Evolutionary conservation across 2,113 vertebrate genomes (phyloP), one percentile per base, ranked within the genome.

Genomic region (Atherinomorus stipes): DNA sequence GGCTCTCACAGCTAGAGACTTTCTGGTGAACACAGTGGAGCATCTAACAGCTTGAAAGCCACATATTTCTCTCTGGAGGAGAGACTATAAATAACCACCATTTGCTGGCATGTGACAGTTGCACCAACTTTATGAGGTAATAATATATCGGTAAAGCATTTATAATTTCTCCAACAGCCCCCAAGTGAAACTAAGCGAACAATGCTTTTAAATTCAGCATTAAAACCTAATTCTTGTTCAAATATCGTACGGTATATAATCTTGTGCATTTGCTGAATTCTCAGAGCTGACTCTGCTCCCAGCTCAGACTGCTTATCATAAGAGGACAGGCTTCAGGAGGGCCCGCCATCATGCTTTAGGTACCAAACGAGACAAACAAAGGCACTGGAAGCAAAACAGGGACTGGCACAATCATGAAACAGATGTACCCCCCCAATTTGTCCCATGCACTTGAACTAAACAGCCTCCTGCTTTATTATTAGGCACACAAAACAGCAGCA

Each of bases 351-450:
- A 85, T 66, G 62, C 83, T 90, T 78, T 83, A 76, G 74, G 74
- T 76, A 85, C 66, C 49, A 75, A 88, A 85, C 84, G 74, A 90
- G 70, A 71, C 80, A 85, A 80, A 86, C 74, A 74, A 85, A 85
- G 62, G 63, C 52, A 71, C 51, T 7, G 65, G 51, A 52, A 72
- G 68, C 31, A 64, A 71, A 78, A 64, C 16, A 31, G 64, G 52
- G 45, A 23, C 63, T 82, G 80, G 88, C 88, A 82, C 73, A 59
- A 60, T 13, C 63, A 77, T 26, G 15, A 53, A 63, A 58, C 83
- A 90, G 80, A 86, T 81, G 85, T 78, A 80, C 71, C 31, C 65
- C 64, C 62, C 67, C 60, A 25, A 15, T 65, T 70, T 23, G n/a
- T 50, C 64, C 64, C 61, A 31, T 54, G 38, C 49, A 76, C 49